A percentile compares a stretch with the other conserved stretches of the same genome.
Conservation (phyloP, 1,140 invertebrate species). For the Glomeris maerens region DNA sequence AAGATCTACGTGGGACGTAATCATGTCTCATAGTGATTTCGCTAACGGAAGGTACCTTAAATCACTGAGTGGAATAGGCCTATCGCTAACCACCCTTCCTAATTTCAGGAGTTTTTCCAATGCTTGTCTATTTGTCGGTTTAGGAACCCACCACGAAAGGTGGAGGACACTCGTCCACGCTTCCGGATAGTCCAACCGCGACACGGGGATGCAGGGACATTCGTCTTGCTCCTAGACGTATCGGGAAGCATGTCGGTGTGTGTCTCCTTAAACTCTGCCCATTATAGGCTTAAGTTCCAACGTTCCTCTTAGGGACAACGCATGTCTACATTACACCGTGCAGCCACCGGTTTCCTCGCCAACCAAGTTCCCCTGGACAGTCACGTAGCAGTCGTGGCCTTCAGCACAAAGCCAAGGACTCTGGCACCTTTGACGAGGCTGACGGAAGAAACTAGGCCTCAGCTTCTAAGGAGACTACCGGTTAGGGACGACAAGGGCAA, state of each 20-base stretch:
- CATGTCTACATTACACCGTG: constrained; percentile 16
- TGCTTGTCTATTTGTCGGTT: background rate
- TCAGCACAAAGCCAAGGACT: constrained; percentile 15
- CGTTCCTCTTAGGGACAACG: constrained; percentile 14
- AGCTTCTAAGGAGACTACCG: constrained; percentile 11
- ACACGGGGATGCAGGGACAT: constrained; percentile 10
- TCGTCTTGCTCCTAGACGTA: constrained; percentile 17
- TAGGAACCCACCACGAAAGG: constrained; percentile 5
- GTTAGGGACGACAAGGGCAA: constrained; percentile 15
- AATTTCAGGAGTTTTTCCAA: background rate
- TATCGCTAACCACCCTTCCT: background rate
- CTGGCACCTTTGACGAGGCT: constrained; percentile 15
- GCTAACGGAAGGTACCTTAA: background rate
- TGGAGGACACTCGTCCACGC: background rate
- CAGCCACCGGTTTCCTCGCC: constrained; percentile 14
- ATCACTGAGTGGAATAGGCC: background rate
- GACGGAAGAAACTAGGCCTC: constrained; percentile 7
- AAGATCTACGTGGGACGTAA: constrained; percentile 21
- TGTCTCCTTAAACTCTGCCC: background rate
- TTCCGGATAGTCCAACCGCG: constrained; percentile 15
- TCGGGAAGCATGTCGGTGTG: constrained; percentile 21
- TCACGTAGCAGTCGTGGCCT: constrained; percentile 16
- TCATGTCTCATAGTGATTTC: constrained; percentile 22
- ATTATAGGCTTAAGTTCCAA: background rate
- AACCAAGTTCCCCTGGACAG: constrained; percentile 15